Base-by-base conservation (phyloP, 1,140 invertebrate genomes). In the Drosophila nikananu region DNA sequence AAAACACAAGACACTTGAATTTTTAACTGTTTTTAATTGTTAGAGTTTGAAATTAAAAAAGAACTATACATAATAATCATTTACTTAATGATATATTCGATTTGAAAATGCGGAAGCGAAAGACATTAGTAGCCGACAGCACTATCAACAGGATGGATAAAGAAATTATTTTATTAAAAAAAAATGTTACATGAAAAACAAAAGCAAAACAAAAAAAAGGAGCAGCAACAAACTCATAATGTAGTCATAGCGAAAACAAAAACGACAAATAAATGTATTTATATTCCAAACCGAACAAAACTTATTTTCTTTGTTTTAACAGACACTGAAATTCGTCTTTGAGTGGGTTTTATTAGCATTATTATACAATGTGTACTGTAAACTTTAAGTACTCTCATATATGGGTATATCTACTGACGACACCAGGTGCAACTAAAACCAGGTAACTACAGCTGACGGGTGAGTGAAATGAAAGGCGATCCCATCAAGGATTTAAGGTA, bases 1-100 rank as follows among this genome's bases (percentile, higher is more conserved):
- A 10, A 30, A 44, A 55, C 49, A 63, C 57, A 70, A 48, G 71
- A 77, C 77, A 70, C 80, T 77, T 84, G 72, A 76, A 90, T 86
- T 90, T 90, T 90, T 90, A 90, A 90, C 86, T 90, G 86, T 90
- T 90, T 90, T 90, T 86, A 89, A 90, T 90, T 90, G 86, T 90
- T 90, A 86, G 75, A 90, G 78, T 90, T 90, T 82, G 72, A 90
- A 86, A 90, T 79, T 59, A 67, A 77, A 66, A 66, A 59, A 68
- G 60, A 66, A 83, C 66, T 78, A 89, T 78, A 72, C 39, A 65
- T 49, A 83, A 80, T 39, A 87, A 80, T 77, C 61, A 89, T 72
- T 84, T 86, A 83, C 64, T 89, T 80, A 81, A 89, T 68, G 32
- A 84, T 89, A 81, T 89, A 77, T 89, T 89, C 66, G 68, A 83